Percentiles rank a stretch among this genome's conserved stretches.
phyloP scores from a whole-genome alignment of 1,140 invertebrate species.

The Littorina saxatilis region DNA sequence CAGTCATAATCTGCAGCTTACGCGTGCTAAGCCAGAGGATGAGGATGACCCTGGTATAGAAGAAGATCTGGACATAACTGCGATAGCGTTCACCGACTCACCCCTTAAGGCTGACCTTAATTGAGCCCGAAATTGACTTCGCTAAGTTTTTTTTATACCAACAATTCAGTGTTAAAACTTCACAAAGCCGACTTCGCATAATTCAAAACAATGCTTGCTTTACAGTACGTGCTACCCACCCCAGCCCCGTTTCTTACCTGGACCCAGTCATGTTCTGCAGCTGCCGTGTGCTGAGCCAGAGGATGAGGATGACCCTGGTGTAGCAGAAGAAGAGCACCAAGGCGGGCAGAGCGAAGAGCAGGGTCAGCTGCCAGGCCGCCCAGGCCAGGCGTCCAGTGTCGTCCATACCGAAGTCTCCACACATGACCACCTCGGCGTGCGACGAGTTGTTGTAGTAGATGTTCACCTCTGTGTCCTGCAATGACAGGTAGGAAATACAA shows the following conservation, averaged over 20 bases:
- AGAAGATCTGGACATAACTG: too few species aligned
- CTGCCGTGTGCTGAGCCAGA: slow-evolving; percentile 78
- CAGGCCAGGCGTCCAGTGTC: slow-evolving; percentile 66
- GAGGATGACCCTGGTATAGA: slow-evolving; percentile 79
- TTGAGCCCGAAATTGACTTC: too few species aligned
- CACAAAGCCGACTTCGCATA: too few species aligned
- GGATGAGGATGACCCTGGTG: slow-evolving; percentile 78
- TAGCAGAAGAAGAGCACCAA: slow-evolving; percentile 79
- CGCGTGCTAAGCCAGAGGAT: slow-evolving; percentile 79
- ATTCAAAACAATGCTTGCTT: too few species aligned
- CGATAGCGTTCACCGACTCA: too few species aligned
- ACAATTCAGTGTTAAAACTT: too few species aligned
- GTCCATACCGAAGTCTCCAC: slow-evolving; percentile 68
- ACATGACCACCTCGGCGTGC: slow-evolving; percentile 73
- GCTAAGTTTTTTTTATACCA: too few species aligned
- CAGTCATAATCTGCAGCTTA: slow-evolving; percentile 66
- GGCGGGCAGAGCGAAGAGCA: slow-evolving; percentile 78
- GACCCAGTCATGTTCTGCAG: slow-evolving; percentile 62
- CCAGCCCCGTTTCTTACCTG: slow-evolving; percentile 13
- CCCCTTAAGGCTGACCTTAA: too few species aligned
- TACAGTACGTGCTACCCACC: too few species aligned
- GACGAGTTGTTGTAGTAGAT: slow-evolving; percentile 73
- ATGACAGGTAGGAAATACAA: too few species aligned
- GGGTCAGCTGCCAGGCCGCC: slow-evolving; percentile 77
- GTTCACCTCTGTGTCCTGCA: slow-evolving; percentile 70